Conservation (phyloP, 2,113 vertebrate species). For the Clarias batrachus region DNA sequence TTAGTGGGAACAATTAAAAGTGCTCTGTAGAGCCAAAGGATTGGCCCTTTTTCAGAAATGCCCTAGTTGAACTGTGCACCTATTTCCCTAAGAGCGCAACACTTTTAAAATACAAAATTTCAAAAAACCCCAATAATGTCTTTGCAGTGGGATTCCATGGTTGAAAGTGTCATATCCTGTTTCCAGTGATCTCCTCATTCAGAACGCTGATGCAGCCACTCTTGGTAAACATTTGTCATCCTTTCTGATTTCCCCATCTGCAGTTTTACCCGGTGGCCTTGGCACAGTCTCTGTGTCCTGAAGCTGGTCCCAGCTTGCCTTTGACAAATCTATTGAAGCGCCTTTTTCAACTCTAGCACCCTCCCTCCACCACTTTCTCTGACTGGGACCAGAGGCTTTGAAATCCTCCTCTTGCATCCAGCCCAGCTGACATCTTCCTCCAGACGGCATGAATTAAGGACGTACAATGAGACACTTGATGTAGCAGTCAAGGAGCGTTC, state of each 20-base stretch:
- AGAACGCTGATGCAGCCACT: slow-evolving; percentile 22
- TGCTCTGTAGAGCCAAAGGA: neutral
- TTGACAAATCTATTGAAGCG: slow-evolving; percentile 98
- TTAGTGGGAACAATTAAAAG: neutral
- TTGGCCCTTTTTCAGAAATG: neutral
- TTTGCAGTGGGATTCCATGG: neutral
- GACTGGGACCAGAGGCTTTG: slow-evolving; percentile 81
- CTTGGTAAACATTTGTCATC: slow-evolving; percentile 37
- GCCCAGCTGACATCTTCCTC: slow-evolving; percentile 98
- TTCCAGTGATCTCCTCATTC: slow-evolving; percentile 11
- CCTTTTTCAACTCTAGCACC: slow-evolving; percentile 70
- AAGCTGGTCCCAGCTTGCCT: slow-evolving; percentile 67
- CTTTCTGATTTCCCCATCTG: slow-evolving; percentile 29
- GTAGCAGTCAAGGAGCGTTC: slow-evolving; percentile 93
- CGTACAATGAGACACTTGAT: slow-evolving; percentile 98
- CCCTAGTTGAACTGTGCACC: neutral
- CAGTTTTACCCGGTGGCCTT: slow-evolving; percentile 43
- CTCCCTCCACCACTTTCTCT: slow-evolving; percentile 59
- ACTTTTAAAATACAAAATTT: neutral
- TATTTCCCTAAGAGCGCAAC: neutral
- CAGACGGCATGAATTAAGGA: slow-evolving; percentile 98
- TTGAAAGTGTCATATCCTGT: slow-evolving; percentile 20
- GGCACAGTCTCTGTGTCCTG: slow-evolving; percentile 28
- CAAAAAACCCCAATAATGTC: slow-evolving; percentile 67
- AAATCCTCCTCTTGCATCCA: slow-evolving; percentile 83